Conservation (phyloP, 2,113 vertebrate species). For the Hemiscyllium ocellatum region DNA sequence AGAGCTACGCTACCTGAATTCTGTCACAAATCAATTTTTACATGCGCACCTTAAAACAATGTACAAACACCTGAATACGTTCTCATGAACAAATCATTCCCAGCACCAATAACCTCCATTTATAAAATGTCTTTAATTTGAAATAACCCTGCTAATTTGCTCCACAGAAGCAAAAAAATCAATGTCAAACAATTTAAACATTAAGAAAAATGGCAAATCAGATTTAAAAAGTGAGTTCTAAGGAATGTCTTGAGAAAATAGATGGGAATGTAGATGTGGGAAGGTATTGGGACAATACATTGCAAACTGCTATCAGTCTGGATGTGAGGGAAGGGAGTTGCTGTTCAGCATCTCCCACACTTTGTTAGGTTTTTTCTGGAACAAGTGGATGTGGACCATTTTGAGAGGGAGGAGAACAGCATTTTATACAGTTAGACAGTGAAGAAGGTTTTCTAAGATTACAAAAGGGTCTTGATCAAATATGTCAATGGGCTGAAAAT, state of each 20-base stretch:
- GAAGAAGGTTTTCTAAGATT: no score
- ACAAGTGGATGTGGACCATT: not conserved
- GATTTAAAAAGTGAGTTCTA: not conserved
- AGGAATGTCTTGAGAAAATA: not conserved
- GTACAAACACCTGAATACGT: not conserved
- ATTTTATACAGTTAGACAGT: not conserved
- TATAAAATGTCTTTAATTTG: not conserved
- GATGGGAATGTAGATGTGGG: not conserved
- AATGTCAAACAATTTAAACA: not conserved
- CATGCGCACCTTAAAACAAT: not conserved
- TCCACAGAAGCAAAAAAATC: not conserved
- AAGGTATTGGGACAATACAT: not conserved
- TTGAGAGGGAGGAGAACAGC: not conserved
- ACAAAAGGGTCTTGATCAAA: no score
- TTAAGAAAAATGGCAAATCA: not conserved
- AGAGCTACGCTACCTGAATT: not conserved
- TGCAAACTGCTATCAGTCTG: not conserved
- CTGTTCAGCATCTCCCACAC: not conserved
- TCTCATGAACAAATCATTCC: not conserved
- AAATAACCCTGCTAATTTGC: not conserved
- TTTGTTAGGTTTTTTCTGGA: not conserved
- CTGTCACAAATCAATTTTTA: not conserved
- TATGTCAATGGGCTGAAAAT: no score
- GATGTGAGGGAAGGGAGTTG: not conserved
- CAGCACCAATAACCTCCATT: not conserved